Evolutionary conservation across 2,888 invertebrate genomes (phyloP), one percentile per base, ranked within the genome.

Genomic region (Allolobophora icterica): DNA sequence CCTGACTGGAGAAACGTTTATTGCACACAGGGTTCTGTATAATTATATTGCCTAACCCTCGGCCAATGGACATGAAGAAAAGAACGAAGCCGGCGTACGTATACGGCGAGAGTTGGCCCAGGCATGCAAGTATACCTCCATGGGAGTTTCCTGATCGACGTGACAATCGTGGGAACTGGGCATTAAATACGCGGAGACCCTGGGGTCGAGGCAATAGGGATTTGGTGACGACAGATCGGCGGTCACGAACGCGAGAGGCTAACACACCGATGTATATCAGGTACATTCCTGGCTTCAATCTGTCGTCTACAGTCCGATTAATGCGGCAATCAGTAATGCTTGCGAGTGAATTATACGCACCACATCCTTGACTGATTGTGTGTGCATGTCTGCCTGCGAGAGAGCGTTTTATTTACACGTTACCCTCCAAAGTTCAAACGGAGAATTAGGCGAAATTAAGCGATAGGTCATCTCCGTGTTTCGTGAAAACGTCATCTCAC

Each of bases 81-180:
- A 45, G 3, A 52, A 52, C 52, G 52, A 24, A 52, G 52, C 24
- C 0, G 71, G 17, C 71, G 11, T n/a, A 13, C 30, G 11, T n/a
- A 11, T 8, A 71, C 30, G n/a, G 71, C 71, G n/a, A 71, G 30
- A 71, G n/a, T 52, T 52, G 52, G 52, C 19, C 52, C 19, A 24
- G 21, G 71, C 71, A 71, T 71, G n/a, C 71, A n/a, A 11, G n/a
- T n/a, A n/a, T n/a, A 17, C 11, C n/a, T 5, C 11, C 71, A n/a
- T 4, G 71, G 21, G 71, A 71, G 52, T 5, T 42, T 42, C 52
- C 52, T 52, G 52, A 52, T 24, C 24, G 52, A 21, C 11, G 71
- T 71, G 71, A 71, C 71, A 71, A 71, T 13, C 71, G 71, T 71
- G 71, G 71, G 71, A 71, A 71, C 71, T 71, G 71, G 71, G 71